A percentile compares a stretch with the other conserved stretches of the same genome.
Conservation (phyloP, 1,140 invertebrate genomes). For the Caenorhabditis elegans region WBcel235 BX284606.5:1610001-1610500, state of each 20-base stretch:
- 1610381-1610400: constrained; percentile 35
- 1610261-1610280: constrained; percentile 29
- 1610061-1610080: too few relatives aligned
- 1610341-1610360: background rate
- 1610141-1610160: too few relatives aligned
- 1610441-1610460: constrained; percentile 64
- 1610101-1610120: too few relatives aligned
- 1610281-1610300: constrained; percentile 54
- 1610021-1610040: too few relatives aligned
- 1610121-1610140: too few relatives aligned
- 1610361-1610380: background rate
- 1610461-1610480: constrained; percentile 60
- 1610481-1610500: constrained; percentile 51
- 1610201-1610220: background rate
- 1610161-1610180: too few relatives aligned
- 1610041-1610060: too few relatives aligned
- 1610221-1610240: background rate
- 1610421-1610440: constrained; percentile 61
- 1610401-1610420: constrained; percentile 59
- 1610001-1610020: too few relatives aligned
- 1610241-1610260: constrained; percentile 2
- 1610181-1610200: too few relatives aligned
- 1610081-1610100: too few relatives aligned
- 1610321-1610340: constrained; percentile 54
- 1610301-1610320: constrained; percentile 62